Percentiles rank a stretch among this genome's conserved stretches.
phyloP scores from a whole-genome alignment of 1,140 invertebrate species.

The Drosophila takahashii region DNA sequence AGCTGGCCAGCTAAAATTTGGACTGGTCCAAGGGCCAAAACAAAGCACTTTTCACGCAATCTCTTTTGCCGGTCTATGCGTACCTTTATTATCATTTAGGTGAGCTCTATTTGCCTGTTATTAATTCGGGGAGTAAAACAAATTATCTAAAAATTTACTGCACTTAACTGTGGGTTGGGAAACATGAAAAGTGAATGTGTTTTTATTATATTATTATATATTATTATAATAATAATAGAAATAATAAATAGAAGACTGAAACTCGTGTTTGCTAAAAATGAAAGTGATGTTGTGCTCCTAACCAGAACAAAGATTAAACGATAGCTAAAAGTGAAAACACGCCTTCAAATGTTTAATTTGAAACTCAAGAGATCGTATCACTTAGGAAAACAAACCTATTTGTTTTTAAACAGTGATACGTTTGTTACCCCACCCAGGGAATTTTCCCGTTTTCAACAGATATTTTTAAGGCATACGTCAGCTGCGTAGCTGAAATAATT shows the following conservation, averaged over 20 bases:
- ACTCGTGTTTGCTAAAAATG: not conserved
- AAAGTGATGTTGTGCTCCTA: not conserved
- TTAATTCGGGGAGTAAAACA: not conserved
- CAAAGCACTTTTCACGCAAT: conserved; percentile 42
- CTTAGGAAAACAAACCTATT: conserved; percentile 1
- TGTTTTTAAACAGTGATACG: not conserved
- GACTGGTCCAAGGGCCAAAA: conserved; percentile 33
- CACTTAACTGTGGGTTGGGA: not conserved
- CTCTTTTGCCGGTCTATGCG: conserved; percentile 38
- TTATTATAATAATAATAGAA: too few species aligned
- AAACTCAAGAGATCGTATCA: not conserved
- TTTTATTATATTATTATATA: too few species aligned
- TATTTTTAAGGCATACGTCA: not conserved
- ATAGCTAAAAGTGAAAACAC: not conserved
- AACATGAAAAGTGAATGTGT: not conserved
- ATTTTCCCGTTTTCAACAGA: not conserved
- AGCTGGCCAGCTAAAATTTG: conserved; percentile 46
- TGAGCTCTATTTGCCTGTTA: not conserved
- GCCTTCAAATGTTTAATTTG: not conserved
- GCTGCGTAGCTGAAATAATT: conserved; percentile 47
- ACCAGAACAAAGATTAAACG: not conserved
- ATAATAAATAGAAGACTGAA: too few species aligned
- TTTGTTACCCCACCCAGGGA: not conserved
- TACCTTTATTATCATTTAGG: conserved; percentile 55
- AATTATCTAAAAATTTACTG: not conserved